These are phyloP conservation scores for Limnephilus rhombicus DNA, from an alignment of 2,888 invertebrate species.

Conservation along the genomic window DNA sequence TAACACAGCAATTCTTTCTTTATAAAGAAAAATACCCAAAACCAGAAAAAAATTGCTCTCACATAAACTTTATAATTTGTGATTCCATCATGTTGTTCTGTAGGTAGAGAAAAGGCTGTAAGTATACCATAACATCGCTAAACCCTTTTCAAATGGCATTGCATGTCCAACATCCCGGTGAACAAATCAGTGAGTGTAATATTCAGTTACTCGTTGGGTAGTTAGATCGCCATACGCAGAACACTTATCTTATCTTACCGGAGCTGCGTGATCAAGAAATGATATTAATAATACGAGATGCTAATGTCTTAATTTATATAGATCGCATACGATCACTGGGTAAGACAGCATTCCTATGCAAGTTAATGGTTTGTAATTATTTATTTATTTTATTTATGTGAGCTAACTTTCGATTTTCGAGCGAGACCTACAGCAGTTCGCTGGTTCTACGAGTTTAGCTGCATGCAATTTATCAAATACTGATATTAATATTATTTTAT, in stretches of 20 bases:
- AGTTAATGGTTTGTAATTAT: background rate
- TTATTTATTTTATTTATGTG: background rate
- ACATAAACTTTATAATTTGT: background rate
- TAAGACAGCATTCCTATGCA: slow-evolving; percentile 39
- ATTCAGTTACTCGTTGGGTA: background rate
- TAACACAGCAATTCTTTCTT: background rate
- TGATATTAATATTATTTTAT: background rate
- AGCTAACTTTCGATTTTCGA: background rate
- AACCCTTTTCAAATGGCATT: background rate
- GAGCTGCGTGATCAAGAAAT: slow-evolving; percentile 24
- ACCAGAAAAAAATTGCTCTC: too few relatives aligned
- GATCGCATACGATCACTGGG: background rate
- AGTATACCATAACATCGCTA: background rate
- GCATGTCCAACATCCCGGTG: background rate
- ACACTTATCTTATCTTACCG: slow-evolving; percentile 28
- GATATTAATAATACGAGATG: slow-evolving; percentile 16
- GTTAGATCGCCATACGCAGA: slow-evolving; percentile 5
- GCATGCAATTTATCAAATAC: background rate
- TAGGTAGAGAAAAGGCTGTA: background rate
- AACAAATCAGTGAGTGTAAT: background rate
- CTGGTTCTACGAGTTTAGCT: background rate
- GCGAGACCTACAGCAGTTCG: background rate
- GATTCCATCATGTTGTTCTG: background rate
- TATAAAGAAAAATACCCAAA: too few relatives aligned
- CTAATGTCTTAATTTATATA: slow-evolving; percentile 46